A percentile compares a stretch with the other conserved stretches of the same genome.
Conservation (phyloP, 2,113 vertebrate species). For the Jaculus jaculus region DNA sequence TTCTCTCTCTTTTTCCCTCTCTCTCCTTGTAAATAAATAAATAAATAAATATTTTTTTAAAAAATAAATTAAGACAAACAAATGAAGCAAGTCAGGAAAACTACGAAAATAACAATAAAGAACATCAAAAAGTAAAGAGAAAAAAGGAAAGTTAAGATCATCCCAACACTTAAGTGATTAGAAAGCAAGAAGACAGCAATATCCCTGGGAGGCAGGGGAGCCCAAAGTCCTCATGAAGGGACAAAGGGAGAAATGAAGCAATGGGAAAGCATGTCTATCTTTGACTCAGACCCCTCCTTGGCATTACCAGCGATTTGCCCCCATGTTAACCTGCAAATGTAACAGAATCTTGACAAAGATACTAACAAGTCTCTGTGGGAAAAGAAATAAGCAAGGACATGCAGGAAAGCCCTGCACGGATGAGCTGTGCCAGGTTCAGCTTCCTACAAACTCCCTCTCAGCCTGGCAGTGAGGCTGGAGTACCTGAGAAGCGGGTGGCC, state of each 20-base stretch:
- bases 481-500: too few relatives aligned
- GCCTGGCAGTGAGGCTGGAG: too few relatives aligned
- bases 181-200: neutral
- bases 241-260: neutral
- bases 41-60: too few relatives aligned
- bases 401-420: too few relatives aligned
- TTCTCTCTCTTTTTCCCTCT: too few relatives aligned
- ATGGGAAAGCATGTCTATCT: neutral
- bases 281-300: neutral
- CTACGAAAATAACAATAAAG: neutral
- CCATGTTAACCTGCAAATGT: fast-evolving
- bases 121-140: neutral
- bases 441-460: too few relatives aligned
- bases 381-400: neutral
- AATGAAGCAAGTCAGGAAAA: neutral
- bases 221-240: neutral
- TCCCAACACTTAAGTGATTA: neutral
- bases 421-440: too few relatives aligned
- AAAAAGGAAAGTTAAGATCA: neutral
- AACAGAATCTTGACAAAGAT: neutral
- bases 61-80: neutral
- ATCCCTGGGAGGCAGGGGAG: neutral
- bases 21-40: too few relatives aligned
- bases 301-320: neutral
- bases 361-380: fast-evolving